phyloP scores from a whole-genome alignment of 2,888 invertebrate species.

The Polymixis flavicincta region DNA sequence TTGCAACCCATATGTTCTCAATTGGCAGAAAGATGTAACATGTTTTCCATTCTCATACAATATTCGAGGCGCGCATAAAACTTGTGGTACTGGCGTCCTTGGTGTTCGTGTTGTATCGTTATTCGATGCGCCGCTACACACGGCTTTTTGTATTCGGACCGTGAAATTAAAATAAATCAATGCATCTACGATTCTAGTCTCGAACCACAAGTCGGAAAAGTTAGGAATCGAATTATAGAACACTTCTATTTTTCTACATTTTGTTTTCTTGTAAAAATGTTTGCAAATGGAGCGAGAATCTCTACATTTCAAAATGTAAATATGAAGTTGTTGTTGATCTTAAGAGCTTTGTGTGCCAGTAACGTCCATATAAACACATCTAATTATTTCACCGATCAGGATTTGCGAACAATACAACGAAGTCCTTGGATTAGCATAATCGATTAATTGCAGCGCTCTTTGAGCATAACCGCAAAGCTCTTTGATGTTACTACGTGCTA shows the following conservation, averaged over 20 bases:
- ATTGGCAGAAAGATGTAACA: slow-evolving; percentile 36
- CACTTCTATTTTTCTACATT: not conserved
- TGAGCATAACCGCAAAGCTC: slow-evolving; percentile 21
- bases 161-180: slow-evolving; percentile 71
- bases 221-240: slow-evolving; percentile 21
- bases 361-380: slow-evolving; percentile 26
- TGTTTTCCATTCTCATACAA: slow-evolving; percentile 52
- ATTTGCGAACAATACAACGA: slow-evolving; percentile 44
- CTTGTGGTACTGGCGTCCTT: slow-evolving; percentile 64
- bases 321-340: slow-evolving; percentile 21
- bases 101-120: slow-evolving; percentile 62
- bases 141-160: slow-evolving; percentile 66
- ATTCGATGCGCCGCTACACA: slow-evolving; percentile 57
- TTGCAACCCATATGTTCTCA: slow-evolving; percentile 37
- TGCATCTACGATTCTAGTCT: slow-evolving; percentile 43
- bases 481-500: slow-evolving; percentile 18
- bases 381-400: slow-evolving; percentile 38
- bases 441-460: slow-evolving; percentile 45
- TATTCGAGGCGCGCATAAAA: slow-evolving; percentile 68
- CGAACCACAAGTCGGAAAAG: slow-evolving; percentile 20
- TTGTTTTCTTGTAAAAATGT: slow-evolving; percentile 7
- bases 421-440: slow-evolving; percentile 45
- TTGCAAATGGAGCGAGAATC: slow-evolving; percentile 6
- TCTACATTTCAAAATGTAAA: slow-evolving; percentile 8
- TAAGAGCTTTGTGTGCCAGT: slow-evolving; percentile 24